phyloP scores from a whole-genome alignment of 2,113 vertebrate species.

The Drymodes brunneopygia region DNA sequence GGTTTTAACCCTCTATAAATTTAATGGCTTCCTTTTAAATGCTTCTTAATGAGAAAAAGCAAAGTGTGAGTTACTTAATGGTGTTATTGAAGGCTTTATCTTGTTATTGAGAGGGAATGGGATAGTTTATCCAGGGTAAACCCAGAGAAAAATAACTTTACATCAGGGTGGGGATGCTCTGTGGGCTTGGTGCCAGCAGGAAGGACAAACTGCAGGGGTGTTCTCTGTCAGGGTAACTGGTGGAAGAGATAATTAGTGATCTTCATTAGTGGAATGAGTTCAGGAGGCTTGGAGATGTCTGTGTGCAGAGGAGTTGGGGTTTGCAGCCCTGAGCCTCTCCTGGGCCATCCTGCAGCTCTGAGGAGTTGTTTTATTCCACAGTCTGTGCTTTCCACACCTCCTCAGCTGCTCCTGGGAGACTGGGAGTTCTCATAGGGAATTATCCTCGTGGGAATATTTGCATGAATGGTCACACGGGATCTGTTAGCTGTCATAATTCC shows the following conservation, averaged over 20 bases:
- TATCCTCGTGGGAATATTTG: background rate
- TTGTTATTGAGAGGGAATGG: background rate
- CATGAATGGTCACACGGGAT: background rate
- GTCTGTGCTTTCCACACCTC: background rate
- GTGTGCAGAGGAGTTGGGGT: background rate
- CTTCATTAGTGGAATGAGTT: background rate
- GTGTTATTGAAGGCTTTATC: background rate
- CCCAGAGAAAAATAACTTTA: background rate
- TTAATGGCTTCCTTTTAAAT: constrained; percentile 10
- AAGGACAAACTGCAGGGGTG: background rate
- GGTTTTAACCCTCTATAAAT: constrained; percentile 18
- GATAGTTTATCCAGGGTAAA: background rate
- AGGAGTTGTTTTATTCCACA: background rate
- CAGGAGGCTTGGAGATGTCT: background rate
- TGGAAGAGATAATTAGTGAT: background rate
- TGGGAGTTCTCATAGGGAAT: background rate
- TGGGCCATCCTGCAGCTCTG: background rate
- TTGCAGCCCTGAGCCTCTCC: background rate
- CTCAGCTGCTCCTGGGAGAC: background rate
- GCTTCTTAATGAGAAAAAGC: background rate
- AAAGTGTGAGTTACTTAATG: background rate
- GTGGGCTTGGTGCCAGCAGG: background rate
- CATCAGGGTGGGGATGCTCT: background rate
- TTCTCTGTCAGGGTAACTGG: background rate
- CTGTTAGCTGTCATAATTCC: background rate